phyloP scores from a whole-genome alignment of 2,797 vertebrate species.

The Smutsia gigantea region DNA sequence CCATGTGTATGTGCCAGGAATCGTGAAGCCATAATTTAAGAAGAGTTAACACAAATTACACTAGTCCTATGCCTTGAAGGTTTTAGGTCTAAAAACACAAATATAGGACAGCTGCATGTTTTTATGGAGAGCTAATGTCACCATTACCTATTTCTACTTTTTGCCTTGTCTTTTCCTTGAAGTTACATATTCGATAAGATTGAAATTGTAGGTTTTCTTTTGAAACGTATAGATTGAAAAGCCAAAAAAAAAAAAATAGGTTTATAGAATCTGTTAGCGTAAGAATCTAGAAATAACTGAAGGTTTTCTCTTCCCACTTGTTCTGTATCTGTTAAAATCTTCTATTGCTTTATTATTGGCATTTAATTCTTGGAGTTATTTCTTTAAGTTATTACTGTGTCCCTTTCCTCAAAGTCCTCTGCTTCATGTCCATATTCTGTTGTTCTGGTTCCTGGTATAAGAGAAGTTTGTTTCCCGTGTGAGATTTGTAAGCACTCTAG shows the following conservation, averaged over 20 bases:
- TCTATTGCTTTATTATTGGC: background rate
- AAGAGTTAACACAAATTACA: background rate
- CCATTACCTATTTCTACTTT: background rate
- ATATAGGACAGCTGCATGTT: background rate
- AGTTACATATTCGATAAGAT: background rate
- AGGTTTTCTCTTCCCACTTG: background rate
- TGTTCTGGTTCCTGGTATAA: background rate
- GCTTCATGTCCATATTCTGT: background rate
- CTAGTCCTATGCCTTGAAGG: background rate
- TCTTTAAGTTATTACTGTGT: background rate
- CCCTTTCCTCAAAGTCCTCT: background rate
- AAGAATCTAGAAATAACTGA: slow-evolving; percentile 20
- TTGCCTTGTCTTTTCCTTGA: slow-evolving; percentile 30
- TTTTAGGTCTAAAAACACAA: slow-evolving; percentile 44
- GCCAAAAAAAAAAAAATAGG: background rate
- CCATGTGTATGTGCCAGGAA: background rate
- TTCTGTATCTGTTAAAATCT: background rate
- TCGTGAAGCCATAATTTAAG: background rate
- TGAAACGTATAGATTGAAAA: background rate
- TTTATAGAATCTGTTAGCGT: background rate
- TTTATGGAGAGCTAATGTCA: background rate
- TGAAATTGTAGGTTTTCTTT: background rate
- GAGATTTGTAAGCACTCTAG: background rate
- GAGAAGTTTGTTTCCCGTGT: background rate
- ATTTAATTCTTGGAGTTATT: slow-evolving; percentile 21